Evolutionary conservation across 1,140 invertebrate species (phyloP), one percentile per base, ranked within the genome.

Genomic region (Drosophila ananassae): DNA sequence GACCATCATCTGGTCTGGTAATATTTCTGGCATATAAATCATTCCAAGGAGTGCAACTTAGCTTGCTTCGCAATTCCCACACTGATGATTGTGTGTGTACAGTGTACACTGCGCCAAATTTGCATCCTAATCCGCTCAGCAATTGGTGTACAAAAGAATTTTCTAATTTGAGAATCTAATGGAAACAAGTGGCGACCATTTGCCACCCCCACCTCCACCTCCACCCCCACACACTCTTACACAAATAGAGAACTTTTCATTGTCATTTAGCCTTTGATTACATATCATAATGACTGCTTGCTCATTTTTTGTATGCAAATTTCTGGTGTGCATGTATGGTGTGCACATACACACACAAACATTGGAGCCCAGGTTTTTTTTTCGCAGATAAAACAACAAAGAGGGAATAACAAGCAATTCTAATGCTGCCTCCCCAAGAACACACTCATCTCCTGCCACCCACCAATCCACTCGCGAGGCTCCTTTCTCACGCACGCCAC

Each of bases 381-480:
- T 80, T 74, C 79, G 83, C 71, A 83, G 82, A 83, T 83, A 83
- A 83, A 83, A 83, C 79, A 83, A 83, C 79, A 83, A 76, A 83
- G 79, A 83, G 78, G 83, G 71, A 84, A 83, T 72, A 83, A 83
- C 79, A 83, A 83, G 79, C 66, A 84, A 83, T 79, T 73, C 79
- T 83, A 67, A 58, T 77, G 72, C 64, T 77, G 63, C 56, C 56
- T 51, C 37, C 60, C 56, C 52, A 52, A 52, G 63, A 53, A 50
- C 73, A 64, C 66, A 22, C 12, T 7, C 3, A 6, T 4, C 32
- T 10, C 44, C n/a, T 47, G 47, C 52, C 53, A 66, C 59, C 59
- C 77, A 83, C 75, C 58, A 83, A 79, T 56, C 62, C 64, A 62
- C 51, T 58, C 63, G 54, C 34, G 39, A 41, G 34, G 39, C 46